Evolutionary conservation across 2,113 vertebrate genomes (phyloP), one percentile per base, ranked within the genome.

Genomic region (Planiliza haematocheilus): DNA sequence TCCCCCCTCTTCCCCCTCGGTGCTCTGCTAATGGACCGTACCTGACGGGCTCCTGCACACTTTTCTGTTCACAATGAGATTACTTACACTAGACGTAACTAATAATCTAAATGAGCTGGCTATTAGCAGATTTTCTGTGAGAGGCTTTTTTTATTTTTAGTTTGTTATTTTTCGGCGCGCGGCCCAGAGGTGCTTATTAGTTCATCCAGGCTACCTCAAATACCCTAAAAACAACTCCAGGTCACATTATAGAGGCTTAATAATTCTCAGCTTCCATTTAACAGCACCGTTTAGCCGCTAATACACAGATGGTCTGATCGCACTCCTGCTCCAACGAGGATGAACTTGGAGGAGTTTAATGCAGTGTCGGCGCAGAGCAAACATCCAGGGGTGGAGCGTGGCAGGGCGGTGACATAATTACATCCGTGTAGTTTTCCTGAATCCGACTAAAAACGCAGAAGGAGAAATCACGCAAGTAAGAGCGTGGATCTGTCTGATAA

Each of bases 51-150:
- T 48, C 38, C 51, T 20, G 63, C 74, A 42, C 62, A 11, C 9
- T 24, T 37, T 57, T 45, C 56, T 57, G 38, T 65, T 63, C 30
- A 51, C 21, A 73, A 62, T 42, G 37, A 38, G 51, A 79, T 77
- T 62, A 81, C 68, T 77, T 48, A 51, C 77, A 57, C 41, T 67
- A 55, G 57, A 50, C 18, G 61, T 65, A 68, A 81, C 77, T 69
- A 78, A 75, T 65, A 38, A 71, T 42, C 56, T 30, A 68, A 71
- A 82, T 43, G 57, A 74, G 65, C 52, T 41, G 74, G 30, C 45
- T 65, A 16, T 9, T 8, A 43, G 17, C 20, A 34, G 50, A 46
- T 17, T 49, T 64, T 74, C 30, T 45, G 37, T 17, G 8, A 53
- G 30, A 2, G 21, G 45, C 4, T 56, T 16, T 21, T 21, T 41